Base-by-base conservation (phyloP, 2,113 vertebrate species). In the Uria aalge region DNA sequence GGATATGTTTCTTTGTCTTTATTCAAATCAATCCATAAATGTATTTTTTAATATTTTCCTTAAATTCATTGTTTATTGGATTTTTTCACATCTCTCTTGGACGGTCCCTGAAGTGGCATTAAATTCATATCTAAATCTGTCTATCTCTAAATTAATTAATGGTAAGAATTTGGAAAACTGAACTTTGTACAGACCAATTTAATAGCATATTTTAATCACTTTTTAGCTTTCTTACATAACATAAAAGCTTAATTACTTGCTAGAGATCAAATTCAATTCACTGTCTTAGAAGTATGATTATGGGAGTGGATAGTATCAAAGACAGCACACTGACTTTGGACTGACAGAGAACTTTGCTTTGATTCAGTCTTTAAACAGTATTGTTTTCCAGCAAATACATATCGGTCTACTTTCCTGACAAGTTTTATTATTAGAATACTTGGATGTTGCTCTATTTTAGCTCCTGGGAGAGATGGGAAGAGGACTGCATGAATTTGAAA, bases 391-490 rank as follows among this genome's bases (percentile, higher is more conserved):
- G 69, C 92, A 94, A 91, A 89, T 64, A 73, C 27, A 2, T 84
- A 76, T 94, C 66, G 76, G 27, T 87, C 64, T 22, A 73, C 45
- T 86, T 78, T 57, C 85, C 76, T 94, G 76, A 89, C 87, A 92
- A 87, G 87, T 81, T 89, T 91, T 90, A 78, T 91, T 94, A 94
- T 87, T 94, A 94, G 87, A 92, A 81, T 94, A 85, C 69, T 95
- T 85, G 20, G 5, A 59, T 52, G 23, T 84, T 81, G 6, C 56
- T 91, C 75, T 78, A 72, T 72, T 92, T 95, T 82, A 92, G 45
- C 69, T 95, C 86, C 50, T 53, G 40, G 24, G 69, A 85, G 66
- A 81, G 21, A 30, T 40, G 14, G 27, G 52, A 94, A 63, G 17
- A 63, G 40, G 14, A 52, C 40, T 12, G 2, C 12, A 56, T 57